Base-by-base conservation (phyloP, 1,140 invertebrate genomes). In the Drosophila pruinosa region DNA sequence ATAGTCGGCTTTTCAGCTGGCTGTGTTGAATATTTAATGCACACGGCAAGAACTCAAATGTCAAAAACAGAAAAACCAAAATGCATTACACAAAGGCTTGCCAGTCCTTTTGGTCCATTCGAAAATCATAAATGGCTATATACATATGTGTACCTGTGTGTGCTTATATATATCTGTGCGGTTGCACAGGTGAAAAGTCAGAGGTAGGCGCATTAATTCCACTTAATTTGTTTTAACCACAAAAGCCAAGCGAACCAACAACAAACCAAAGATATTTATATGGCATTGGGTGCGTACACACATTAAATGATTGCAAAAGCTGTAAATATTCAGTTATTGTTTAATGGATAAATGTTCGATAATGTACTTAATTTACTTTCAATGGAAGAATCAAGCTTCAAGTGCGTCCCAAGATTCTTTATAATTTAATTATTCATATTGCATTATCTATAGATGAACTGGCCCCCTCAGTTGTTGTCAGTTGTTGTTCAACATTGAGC, bases 221-320 rank as follows among this genome's bases (percentile, higher is more conserved):
- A 79, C 80, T 85, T 85, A 85, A 85, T 85, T 85, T 85, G 80
- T 70, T 79, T 83, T 79, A 76, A 85, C 80, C 80, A 70, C 80
- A 85, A 70, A 76, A 83, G 67, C 74, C 79, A 64, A 56, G 47
- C 45, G 39, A 56, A 41, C 38, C 75, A 72, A 41, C 50, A 56
- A 64, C 38, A 72, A 64, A 22, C 62, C 57, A 62, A 73, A 58
- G 7, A 21, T 62, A 43, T 53, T 47, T 45, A 22, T 45, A 14
- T 48, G 43, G 15, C 48, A 45, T 14, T 21, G 38, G 15, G n/a
- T 14, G 3, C 19, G 19, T 7, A 19, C 4, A 8, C 15, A 17
- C 21, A 47, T 50, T 48, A 43, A 58, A 47, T 7, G 57, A 8
- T 47, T 45, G 10, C 17, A 12, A 31, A 21, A n/a, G 36, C 21